phyloP scores from a whole-genome alignment of 2,113 vertebrate genomes.

The Brevimyrus niger region DNA sequence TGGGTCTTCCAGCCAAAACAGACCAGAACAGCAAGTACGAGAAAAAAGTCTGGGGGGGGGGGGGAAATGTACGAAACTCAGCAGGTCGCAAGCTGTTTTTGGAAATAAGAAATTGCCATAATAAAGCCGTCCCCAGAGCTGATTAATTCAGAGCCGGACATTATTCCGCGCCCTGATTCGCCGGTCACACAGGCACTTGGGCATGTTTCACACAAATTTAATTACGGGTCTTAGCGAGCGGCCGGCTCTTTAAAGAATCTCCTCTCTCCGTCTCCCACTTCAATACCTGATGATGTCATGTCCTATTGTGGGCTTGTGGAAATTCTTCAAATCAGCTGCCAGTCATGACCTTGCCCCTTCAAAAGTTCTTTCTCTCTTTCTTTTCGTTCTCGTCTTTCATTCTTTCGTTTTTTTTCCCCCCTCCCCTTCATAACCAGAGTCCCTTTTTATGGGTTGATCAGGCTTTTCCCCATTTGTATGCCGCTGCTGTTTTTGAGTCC shows the following conservation, averaged over 20 bases:
- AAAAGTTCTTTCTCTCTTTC: conserved; percentile 50
- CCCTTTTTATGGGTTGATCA: conserved; percentile 60
- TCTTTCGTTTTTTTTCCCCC: conserved; percentile 29
- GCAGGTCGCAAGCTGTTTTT: conserved; percentile 36
- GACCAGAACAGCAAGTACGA: conserved; percentile 22
- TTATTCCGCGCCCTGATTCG: conserved; percentile 63
- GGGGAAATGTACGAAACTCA: conserved; percentile 20
- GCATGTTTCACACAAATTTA: conserved; percentile 89
- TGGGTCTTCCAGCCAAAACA: conserved; percentile 31
- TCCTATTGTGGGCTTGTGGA: conserved; percentile 66
- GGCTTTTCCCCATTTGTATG: conserved; percentile 45
- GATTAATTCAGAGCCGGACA: conserved; percentile 79
- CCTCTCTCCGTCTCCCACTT: conserved; percentile 65
- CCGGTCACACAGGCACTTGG: conserved; percentile 77
- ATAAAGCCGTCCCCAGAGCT: conserved; percentile 73
- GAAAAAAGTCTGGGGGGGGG: conserved; percentile 21
- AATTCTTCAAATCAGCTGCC: conserved; percentile 76
- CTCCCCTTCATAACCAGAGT: conserved; percentile 56
- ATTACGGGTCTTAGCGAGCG: conserved; percentile 85
- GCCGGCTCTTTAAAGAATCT: conserved; percentile 73
- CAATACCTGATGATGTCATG: conserved; percentile 85
- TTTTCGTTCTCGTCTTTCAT: conserved; percentile 52
- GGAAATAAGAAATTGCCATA: conserved; percentile 45
- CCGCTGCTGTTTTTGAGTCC: conserved; percentile 43
- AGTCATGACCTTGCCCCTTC: conserved; percentile 69